Base-by-base conservation (phyloP, 1,140 invertebrate species). In the Luehdorfia chinensis region DNA sequence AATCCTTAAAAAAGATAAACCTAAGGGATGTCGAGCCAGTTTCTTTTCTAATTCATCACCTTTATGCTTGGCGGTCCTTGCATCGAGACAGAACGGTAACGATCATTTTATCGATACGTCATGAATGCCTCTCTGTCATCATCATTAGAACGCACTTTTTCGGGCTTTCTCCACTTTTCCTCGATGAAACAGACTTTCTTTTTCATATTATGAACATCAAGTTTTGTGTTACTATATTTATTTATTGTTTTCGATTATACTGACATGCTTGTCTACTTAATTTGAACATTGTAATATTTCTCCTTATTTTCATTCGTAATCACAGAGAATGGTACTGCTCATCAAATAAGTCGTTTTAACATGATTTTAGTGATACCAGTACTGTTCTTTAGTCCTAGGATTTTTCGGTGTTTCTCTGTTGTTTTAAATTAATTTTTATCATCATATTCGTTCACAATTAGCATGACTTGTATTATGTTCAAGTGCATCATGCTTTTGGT, bases 401-500 rank as follows among this genome's bases (percentile, higher is more conserved):
- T 52, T 53, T 50, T 39, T 67, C 39, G 63, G 50, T 60, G 56
- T 73, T 50, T 65, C 39, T 52, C 56, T 51, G 65, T 63, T 61
- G 33, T 71, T 46, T 61, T 60, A 61, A 57, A 54, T 56, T 47
- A 55, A 48, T 69, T 73, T 74, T 67, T 64, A 39, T 62, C 58
- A 61, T 66, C 65, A 65, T 68, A 59, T 55, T 62, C 52, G 50
- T 74, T 68, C 73, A 83, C 75, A 70, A 61, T 64, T 47, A 76
- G 80, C 79, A 86, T 86, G 80, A 83, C 68, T 74, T 59, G 70
- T 76, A 74, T 77, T 61, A 71, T 71, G 74, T 80, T 58, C 64
- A 77, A 66, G 69, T 81, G 83, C 79, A 79, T 84, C 79, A 86
- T 86, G 83, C 80, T 86, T 86, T 84, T 83, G 80, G 75, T 86